Evolutionary conservation across 2,797 vertebrate species (phyloP), one percentile per base, ranked within the genome.

Genomic region (Enteromius thamalakanensis): DNA sequence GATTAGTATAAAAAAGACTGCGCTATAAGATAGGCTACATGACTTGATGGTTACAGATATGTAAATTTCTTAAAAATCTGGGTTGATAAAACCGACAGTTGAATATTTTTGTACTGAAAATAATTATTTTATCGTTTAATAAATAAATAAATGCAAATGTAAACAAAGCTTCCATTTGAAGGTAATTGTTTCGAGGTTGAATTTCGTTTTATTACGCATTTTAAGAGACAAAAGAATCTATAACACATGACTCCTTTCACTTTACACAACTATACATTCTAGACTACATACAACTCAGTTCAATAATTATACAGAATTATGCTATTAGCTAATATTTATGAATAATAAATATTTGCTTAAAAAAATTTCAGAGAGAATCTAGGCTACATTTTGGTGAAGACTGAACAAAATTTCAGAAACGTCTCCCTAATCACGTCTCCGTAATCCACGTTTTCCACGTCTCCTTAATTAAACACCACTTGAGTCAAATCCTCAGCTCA

Each of bases 101-200:
- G 92, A 90, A 94, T 93, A 94, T 95, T 94, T 94, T 95, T 95
- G 90, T 95, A 95, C 91, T 87, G 85, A 89, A 91, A 94, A 90
- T 87, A 90, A 93, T 92, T 93, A 93, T 94, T 93, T 95, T 95
- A 68, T 94, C 90, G 91, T 93, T 87, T 92, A 93, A 93, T 93
- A 93, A 94, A 89, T 87, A 77, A 85, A 87, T 93, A 65, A 79
- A 65, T 79, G 92, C 92, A 94, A 75, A 93, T 87, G 34, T 83
- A 89, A 92, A 80, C 37, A 89, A 72, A 80, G 34, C 34, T 19
- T 83, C 29, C 23, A 74, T 74, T 75, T 51, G 23, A 29, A 69
- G 29, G 29, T 2, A n/a, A 53, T 77, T 60, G 19, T 64, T 62
- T 77, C n/a, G 15, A 74, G 9, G 26, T 19, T 6, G 0, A 8